phyloP scores from a whole-genome alignment of 2,797 vertebrate genomes.

The Amniataba percoides region DNA sequence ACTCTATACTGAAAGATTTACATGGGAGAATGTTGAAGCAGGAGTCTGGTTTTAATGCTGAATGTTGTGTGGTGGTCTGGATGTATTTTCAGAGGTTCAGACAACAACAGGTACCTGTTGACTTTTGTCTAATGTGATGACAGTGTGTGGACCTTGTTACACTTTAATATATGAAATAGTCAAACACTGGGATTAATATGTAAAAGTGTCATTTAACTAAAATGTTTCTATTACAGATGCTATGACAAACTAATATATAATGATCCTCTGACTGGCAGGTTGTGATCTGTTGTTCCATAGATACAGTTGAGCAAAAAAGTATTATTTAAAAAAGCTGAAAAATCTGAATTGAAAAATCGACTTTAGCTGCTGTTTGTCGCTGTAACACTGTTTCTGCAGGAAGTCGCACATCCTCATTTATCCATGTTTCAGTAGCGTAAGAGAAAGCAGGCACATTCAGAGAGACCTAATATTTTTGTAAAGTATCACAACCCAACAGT shows the following conservation, averaged over 20 bases:
- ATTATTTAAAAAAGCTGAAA: too few relatives aligned
- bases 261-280: neutral
- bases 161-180: neutral
- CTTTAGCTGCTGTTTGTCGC: too few relatives aligned
- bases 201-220: too few relatives aligned
- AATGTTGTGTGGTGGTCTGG: neutral
- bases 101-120: neutral
- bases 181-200: neutral
- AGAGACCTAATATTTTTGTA: too few relatives aligned
- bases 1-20: neutral
- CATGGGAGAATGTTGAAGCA: neutral
- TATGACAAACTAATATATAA: neutral
- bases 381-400: too few relatives aligned
- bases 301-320: too few relatives aligned
- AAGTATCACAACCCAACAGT: neutral
- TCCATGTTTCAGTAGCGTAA: neutral
- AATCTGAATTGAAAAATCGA: too few relatives aligned
- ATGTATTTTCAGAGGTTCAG: neutral
- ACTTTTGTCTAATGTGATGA: neutral
- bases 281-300: neutral
- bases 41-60: neutral
- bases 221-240: too few relatives aligned
- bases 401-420: too few relatives aligned
- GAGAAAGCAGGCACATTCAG: neutral
- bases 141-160: too few relatives aligned